Evolutionary conservation across 2,888 invertebrate genomes (phyloP).

Genomic region (Pammene aurita): DNA sequence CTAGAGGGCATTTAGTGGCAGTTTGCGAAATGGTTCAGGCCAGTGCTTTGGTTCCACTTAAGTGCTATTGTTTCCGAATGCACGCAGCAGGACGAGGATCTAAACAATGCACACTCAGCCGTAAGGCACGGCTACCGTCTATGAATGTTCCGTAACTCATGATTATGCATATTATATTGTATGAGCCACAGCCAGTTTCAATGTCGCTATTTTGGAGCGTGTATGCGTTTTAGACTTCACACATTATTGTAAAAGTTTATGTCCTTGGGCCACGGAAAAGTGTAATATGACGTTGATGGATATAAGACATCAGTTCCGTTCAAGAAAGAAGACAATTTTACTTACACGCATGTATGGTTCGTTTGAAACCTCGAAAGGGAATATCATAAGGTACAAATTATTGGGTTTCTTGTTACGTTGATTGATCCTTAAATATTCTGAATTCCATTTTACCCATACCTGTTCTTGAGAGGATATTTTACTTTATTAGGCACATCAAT

Average conservation of each 20-base stretch:
- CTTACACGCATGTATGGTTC: conserved; percentile 9
- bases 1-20: conserved; percentile 20
- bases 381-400: not conserved
- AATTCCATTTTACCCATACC: not conserved
- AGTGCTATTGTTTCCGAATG: conserved; percentile 49
- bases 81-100: conserved; percentile 44
- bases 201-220: conserved; percentile 48
- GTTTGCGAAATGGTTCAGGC: conserved; percentile 19
- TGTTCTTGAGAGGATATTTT: not conserved
- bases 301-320: conserved; percentile 57
- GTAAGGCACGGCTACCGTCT: conserved; percentile 51
- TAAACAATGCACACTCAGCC: conserved; percentile 53
- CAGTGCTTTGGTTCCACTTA: conserved; percentile 39
- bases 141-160: conserved; percentile 58
- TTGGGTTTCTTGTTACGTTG: not conserved
- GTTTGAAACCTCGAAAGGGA: conserved; percentile 11
- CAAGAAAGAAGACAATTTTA: conserved; percentile 13
- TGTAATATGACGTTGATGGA: conserved; percentile 65
- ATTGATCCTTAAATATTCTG: not conserved
- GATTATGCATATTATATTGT: conserved; percentile 47
- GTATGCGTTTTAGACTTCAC: conserved; percentile 28
- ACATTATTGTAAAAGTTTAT: conserved; percentile 29
- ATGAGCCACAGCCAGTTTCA: conserved; percentile 50
- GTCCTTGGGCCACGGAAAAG: conserved; percentile 49
- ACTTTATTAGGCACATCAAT: conserved; percentile 1